Conservation (phyloP, 2,888 invertebrate species). For the Deroplatys truncata region DNA sequence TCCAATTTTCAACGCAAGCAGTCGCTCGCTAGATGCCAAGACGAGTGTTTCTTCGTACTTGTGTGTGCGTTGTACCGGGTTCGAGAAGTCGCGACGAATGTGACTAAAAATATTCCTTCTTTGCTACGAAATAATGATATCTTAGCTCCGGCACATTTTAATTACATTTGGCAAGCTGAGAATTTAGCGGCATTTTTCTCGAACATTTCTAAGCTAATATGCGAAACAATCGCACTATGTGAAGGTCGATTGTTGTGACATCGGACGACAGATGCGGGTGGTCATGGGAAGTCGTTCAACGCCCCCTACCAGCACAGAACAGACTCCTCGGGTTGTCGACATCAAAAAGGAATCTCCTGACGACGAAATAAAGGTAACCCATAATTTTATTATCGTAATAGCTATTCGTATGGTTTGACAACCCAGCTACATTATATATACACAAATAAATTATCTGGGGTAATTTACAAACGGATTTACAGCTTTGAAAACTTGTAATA, state of each 20-base stretch:
- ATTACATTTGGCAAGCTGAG: background rate
- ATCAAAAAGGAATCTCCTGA: slow-evolving; percentile 66
- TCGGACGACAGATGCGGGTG: slow-evolving; percentile 32
- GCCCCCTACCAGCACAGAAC: slow-evolving; percentile 37
- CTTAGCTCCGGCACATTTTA: background rate
- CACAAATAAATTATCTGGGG: too few species aligned
- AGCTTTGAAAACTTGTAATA: too few species aligned
- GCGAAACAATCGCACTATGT: background rate
- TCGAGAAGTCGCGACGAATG: background rate
- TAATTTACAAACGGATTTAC: too few species aligned
- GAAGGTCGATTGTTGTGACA: background rate
- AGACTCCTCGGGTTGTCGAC: slow-evolving; percentile 37
- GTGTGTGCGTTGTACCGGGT: background rate
- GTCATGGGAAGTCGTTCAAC: slow-evolving; percentile 54
- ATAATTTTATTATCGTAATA: background rate
- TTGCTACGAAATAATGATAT: background rate
- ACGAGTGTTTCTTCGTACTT: background rate
- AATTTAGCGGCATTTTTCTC: background rate
- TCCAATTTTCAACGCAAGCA: slow-evolving; percentile 8
- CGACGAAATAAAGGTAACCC: slow-evolving; percentile 70
- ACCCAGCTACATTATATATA: too few species aligned
- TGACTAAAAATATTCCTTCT: background rate
- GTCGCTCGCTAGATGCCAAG: slow-evolving; percentile 10
- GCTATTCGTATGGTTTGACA: background rate
- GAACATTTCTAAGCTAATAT: background rate